phyloP scores from a whole-genome alignment of 1,140 invertebrate genomes.

The Bathynomus jamesi region DNA sequence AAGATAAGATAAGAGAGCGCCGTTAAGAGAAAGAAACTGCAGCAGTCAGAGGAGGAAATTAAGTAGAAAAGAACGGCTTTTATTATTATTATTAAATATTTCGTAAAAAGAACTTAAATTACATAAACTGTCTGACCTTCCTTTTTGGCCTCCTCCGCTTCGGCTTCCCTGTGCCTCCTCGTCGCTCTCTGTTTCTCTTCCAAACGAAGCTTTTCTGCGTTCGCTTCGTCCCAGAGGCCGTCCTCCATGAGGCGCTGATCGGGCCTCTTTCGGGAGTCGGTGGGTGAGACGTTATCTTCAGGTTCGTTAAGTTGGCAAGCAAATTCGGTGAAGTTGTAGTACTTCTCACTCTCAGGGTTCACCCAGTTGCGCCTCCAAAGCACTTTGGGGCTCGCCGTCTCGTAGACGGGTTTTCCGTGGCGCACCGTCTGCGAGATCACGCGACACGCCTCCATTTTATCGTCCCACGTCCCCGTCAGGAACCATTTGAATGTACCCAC shows the following conservation, averaged over 20 bases:
- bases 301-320: conserved; percentile 93
- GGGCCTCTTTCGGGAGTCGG: conserved; percentile 84
- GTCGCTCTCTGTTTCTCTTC: conserved; percentile 89
- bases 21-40: too few species aligned
- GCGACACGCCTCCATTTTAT: conserved; percentile 84
- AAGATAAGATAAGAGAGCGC: too few species aligned
- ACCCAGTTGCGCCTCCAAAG: conserved; percentile 68
- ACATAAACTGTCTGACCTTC: conserved; percentile 49
- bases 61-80: too few species aligned
- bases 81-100: too few species aligned
- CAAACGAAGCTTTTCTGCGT: conserved; percentile 73
- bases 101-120: neutral
- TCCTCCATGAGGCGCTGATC: conserved; percentile 98
- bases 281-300: conserved; percentile 87
- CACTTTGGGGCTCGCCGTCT: conserved; percentile 72
- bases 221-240: conserved; percentile 92
- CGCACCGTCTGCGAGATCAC: conserved; percentile 64
- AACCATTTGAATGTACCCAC: conserved; percentile 61
- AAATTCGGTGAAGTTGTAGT: conserved; percentile 89
- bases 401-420: conserved; percentile 75
- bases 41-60: too few species aligned
- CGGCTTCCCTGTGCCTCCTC: conserved; percentile 63
- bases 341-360: conserved; percentile 58
- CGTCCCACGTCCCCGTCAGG: conserved; percentile 90
- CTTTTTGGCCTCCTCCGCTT: conserved; percentile 66